Evolutionary conservation across 2,888 invertebrate species (phyloP).

Genomic region (Metallyticus violacea): DNA sequence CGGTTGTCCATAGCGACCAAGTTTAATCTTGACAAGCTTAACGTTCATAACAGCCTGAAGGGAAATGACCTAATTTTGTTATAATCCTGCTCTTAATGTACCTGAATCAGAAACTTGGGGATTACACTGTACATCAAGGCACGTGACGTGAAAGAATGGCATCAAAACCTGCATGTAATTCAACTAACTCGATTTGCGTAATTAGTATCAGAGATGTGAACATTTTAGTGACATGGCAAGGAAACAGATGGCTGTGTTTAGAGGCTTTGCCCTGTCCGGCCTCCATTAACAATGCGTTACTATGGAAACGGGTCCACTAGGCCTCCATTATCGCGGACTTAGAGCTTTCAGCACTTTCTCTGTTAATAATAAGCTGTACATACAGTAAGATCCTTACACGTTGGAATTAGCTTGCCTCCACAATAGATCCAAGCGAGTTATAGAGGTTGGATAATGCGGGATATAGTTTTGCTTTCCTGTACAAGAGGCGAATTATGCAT

Average conservation of each 20-base stretch:
- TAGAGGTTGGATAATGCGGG: not conserved
- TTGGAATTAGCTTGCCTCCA: no score
- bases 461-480: not conserved
- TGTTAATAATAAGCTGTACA: conserved; percentile 9
- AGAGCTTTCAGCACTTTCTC: not conserved
- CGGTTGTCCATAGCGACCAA: no score
- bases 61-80: no score
- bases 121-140: no score
- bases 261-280: not conserved
- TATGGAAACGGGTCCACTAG: not conserved
- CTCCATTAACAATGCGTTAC: not conserved
- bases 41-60: no score
- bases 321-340: not conserved
- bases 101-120: no score
- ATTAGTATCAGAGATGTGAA: not conserved
- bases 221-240: not conserved
- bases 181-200: not conserved
- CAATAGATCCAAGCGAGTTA: not conserved
- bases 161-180: no score
- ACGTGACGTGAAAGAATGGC: no score
- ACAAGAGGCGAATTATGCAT: not conserved
- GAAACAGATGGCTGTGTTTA: not conserved
- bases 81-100: no score
- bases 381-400: no score
- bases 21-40: no score